phyloP scores from a whole-genome alignment of 2,888 invertebrate genomes.

The Oscheius sp. region DNA sequence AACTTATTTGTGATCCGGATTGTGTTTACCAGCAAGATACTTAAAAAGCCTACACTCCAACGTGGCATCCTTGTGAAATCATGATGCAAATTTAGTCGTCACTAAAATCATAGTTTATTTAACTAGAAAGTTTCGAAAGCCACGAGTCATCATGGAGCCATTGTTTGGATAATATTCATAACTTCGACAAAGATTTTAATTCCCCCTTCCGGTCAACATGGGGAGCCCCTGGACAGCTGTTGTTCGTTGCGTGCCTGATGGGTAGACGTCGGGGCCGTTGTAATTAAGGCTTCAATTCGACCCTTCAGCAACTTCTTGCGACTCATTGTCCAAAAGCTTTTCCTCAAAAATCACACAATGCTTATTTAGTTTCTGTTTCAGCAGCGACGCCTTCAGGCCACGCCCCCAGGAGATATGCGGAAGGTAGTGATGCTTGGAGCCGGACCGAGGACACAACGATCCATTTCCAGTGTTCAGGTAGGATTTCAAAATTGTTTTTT shows the following conservation, averaged over 20 bases:
- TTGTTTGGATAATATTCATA: background rate
- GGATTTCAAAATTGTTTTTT: constrained; percentile 11
- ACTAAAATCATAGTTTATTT: background rate
- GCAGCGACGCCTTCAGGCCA: background rate
- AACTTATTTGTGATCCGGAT: background rate
- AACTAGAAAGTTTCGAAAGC: background rate
- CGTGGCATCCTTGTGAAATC: constrained; percentile 18
- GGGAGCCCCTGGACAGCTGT: constrained; percentile 6
- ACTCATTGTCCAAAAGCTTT: background rate
- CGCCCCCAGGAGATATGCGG: constrained; percentile 29
- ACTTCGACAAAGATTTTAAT: background rate
- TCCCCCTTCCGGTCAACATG: background rate
- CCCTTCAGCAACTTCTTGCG: background rate
- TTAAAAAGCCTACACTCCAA: constrained; percentile 16
- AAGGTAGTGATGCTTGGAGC: constrained; percentile 56
- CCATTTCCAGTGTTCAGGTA: constrained; percentile 53
- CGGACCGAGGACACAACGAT: constrained; percentile 53
- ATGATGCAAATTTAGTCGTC: background rate
- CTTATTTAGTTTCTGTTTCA: constrained; percentile 21
- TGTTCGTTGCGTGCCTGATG: constrained; percentile 14
- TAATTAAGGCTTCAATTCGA: background rate
- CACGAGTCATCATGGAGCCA: background rate
- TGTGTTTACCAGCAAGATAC: constrained; percentile 8
- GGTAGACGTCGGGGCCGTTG: constrained; percentile 11
- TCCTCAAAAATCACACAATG: background rate